Base-by-base conservation (phyloP, 2,797 vertebrate genomes). In the Sebastes dallii region DNA sequence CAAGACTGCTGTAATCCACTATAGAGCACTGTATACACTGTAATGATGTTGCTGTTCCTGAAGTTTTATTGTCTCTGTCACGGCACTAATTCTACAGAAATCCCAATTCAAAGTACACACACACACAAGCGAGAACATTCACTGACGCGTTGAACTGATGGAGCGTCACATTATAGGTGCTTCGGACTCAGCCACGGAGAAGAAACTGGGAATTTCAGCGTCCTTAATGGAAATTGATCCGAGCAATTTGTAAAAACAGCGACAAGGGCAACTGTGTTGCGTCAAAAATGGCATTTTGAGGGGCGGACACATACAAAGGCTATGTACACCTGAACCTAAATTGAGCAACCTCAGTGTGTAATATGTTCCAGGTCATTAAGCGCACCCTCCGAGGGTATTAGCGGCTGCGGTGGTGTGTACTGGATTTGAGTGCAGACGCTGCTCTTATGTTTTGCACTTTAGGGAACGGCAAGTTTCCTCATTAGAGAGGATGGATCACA, bases 291-390 rank as follows among this genome's bases (percentile, higher is more conserved):
- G 25, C 70, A 71, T 88, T 86, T 86, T 65, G 3, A 76, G 71
- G 27, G 71, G 27, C 34, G 18, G 70, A 82, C 42, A 56, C 36
- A 70, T 85, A 66, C 72, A 85, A 81, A 81, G 64, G 77, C 64
- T 58, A 39, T 27, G 25, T 73, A 50, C 81, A 84, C 77, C 83
- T 92, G 75, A 67, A 52, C 16, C 76, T 68, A 75, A 84, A 85
- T 42, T 66, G 77, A 89, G 70, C 83, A 87, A 83, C 82, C 76
- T 84, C 75, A 30, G 60, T 67, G 18, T 75, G 81, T 84, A 85
- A 92, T 86, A 78, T 82, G 82, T 92, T 92, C 82, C 77, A 70
- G 82, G 87, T 89, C 86, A 92, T 93, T 90, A 89, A 78, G 66
- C 81, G 55, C 66, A 68, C 50, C 68, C 78, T 90, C 46, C n/a